phyloP scores from a whole-genome alignment of 1,140 invertebrate species.

The Rhopalosiphum padi region DNA sequence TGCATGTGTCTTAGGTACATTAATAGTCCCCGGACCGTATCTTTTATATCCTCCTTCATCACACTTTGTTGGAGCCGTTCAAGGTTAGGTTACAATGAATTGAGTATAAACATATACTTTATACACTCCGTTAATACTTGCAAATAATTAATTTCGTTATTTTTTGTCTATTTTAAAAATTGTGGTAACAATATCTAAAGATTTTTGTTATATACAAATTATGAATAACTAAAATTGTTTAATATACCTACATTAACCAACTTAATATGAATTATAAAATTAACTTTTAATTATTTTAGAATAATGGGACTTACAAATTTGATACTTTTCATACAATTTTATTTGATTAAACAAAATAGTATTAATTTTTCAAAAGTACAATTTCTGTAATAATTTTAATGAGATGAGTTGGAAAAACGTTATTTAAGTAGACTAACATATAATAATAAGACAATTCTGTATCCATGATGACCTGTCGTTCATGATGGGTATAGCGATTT shows the following conservation, averaged over 20 bases:
- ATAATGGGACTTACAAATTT: neutral
- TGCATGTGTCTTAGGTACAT: neutral
- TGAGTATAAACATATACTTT: neutral
- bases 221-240: neutral
- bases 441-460: neutral
- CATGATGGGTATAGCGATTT: neutral
- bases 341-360: neutral
- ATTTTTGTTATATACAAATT: neutral
- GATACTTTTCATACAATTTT: neutral
- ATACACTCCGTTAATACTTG: neutral
- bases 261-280: neutral
- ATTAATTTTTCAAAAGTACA: neutral
- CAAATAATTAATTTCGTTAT: neutral
- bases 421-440: neutral
- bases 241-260: neutral
- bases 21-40: neutral
- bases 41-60: neutral
- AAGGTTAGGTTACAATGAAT: neutral
- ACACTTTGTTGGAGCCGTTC: neutral
- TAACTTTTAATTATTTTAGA: neutral
- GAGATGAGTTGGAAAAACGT: neutral
- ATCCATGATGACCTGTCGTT: neutral
- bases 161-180: neutral
- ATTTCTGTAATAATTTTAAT: neutral
- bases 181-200: neutral